phyloP scores from a whole-genome alignment of 64 coral and sea anemone genomes.

The Montipora sp. region DNA sequence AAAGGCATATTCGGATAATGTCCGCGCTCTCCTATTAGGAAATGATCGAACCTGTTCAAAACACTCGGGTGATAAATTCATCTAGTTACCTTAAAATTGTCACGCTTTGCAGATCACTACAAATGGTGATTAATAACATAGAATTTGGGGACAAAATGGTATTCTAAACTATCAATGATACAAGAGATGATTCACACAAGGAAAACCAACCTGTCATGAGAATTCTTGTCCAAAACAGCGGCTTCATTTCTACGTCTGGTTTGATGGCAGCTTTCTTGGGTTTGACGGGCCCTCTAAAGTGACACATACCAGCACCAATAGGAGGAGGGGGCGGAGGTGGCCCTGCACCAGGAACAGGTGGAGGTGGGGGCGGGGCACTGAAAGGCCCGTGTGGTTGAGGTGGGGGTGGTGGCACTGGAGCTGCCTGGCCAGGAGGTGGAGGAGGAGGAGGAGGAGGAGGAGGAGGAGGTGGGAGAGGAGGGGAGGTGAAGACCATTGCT shows the following conservation, averaged over 20 bases:
- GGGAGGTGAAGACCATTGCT: constrained; percentile 6
- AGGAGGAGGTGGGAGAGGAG: constrained; percentile 29
- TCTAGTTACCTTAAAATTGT: no score
- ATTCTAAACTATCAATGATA: no score
- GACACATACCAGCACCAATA: constrained; percentile 40
- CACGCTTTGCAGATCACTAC: no score
- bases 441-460: constrained; percentile 12
- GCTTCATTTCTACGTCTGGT: constrained; percentile 98
- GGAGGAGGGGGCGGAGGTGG: constrained; percentile 79
- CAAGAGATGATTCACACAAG: not conserved
- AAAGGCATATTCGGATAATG: no score
- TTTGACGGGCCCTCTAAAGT: constrained; percentile 24
- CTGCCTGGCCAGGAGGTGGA: constrained; percentile 28
- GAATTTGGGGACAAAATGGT: no score
- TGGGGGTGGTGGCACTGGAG: constrained; percentile 67
- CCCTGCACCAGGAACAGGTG: constrained; percentile 34
- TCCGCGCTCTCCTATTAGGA: no score
- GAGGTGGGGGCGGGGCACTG: constrained; percentile 79
- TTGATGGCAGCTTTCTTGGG: constrained; percentile 83
- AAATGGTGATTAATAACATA: no score
- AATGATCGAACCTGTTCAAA: no score
- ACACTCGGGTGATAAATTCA: no score
- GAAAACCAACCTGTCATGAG: constrained; percentile 56
- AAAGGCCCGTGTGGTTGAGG: constrained; percentile 59
- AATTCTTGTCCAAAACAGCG: constrained; percentile 99